phyloP scores from a whole-genome alignment of 1,140 invertebrate genomes.

The Lepidurus couesii region DNA sequence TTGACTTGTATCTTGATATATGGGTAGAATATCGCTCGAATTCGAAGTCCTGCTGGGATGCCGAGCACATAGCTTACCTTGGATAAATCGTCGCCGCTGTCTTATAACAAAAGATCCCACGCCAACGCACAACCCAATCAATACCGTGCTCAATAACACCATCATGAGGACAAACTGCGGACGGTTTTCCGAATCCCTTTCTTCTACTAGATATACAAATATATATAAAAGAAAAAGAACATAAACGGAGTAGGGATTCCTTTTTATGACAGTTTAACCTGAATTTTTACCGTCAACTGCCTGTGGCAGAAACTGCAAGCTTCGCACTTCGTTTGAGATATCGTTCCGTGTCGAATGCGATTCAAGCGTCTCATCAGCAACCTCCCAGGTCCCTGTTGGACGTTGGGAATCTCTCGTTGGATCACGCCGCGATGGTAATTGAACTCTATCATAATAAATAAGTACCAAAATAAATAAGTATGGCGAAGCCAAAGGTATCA shows the following conservation, averaged over 20 bases:
- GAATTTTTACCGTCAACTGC: background rate
- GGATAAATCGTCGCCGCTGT: background rate
- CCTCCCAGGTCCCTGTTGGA: background rate
- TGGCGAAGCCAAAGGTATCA: background rate
- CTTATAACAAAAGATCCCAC: conserved; percentile 10
- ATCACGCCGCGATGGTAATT: background rate
- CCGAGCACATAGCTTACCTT: background rate
- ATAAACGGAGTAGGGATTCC: background rate
- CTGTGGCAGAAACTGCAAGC: background rate
- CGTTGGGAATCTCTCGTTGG: background rate
- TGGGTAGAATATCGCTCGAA: background rate
- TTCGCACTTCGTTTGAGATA: background rate
- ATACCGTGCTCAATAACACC: conserved; percentile 7
- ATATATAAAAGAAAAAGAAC: background rate
- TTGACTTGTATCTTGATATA: background rate
- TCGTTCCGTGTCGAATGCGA: conserved; percentile 2
- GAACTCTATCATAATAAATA: background rate
- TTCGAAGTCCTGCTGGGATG: background rate
- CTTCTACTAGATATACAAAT: background rate
- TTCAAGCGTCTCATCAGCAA: background rate
- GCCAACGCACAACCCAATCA: conserved; percentile 8
- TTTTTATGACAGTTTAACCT: background rate
- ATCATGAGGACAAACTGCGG: background rate
- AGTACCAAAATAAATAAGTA: background rate
- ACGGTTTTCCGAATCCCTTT: background rate